phyloP scores from a whole-genome alignment of 2,113 vertebrate genomes.

The Campylomormyrus tamandua region DNA sequence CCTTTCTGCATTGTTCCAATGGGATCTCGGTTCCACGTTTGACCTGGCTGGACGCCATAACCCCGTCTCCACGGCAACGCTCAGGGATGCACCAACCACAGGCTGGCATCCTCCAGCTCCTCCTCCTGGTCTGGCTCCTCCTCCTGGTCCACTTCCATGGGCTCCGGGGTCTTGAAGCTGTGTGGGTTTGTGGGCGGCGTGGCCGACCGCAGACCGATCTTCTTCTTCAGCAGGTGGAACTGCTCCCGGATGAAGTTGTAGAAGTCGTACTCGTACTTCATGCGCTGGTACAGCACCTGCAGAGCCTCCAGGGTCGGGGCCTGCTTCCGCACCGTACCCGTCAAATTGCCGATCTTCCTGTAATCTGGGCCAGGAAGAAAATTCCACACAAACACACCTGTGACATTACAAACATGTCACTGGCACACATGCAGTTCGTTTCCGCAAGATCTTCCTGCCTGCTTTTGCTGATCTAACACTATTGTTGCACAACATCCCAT shows the following conservation, averaged over 20 bases:
- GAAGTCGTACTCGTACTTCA: slow-evolving; percentile 93
- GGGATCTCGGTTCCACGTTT: neutral
- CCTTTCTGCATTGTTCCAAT: slow-evolving; percentile 34
- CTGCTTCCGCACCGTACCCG: slow-evolving; percentile 90
- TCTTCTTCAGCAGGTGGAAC: slow-evolving; percentile 89
- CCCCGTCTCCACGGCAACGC: slow-evolving; percentile 1
- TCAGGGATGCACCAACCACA: slow-evolving; percentile 63
- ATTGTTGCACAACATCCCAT: neutral
- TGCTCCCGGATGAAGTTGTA: slow-evolving; percentile 93
- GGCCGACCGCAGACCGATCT: slow-evolving; percentile 84
- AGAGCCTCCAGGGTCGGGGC: slow-evolving; percentile 85
- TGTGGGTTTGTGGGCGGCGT: slow-evolving; percentile 54
- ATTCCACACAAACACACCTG: neutral
- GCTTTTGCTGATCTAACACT: neutral
- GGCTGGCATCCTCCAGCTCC: slow-evolving; percentile 73
- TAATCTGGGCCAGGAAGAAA: slow-evolving; percentile 66
- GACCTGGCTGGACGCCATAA: neutral
- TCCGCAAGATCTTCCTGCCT: neutral
- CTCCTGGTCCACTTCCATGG: slow-evolving; percentile 66
- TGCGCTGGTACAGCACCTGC: slow-evolving; percentile 88
- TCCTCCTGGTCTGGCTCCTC: slow-evolving; percentile 67
- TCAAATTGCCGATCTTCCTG: slow-evolving; percentile 91
- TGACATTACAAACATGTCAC: neutral
- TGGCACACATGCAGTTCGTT: neutral
- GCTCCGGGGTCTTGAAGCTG: slow-evolving; percentile 78